A percentile compares a stretch with the other conserved stretches of the same genome.
These are phyloP conservation scores for Hylaeus volcanicus DNA, from an alignment of 1,140 invertebrate genomes.

Conservation along the genomic window DNA sequence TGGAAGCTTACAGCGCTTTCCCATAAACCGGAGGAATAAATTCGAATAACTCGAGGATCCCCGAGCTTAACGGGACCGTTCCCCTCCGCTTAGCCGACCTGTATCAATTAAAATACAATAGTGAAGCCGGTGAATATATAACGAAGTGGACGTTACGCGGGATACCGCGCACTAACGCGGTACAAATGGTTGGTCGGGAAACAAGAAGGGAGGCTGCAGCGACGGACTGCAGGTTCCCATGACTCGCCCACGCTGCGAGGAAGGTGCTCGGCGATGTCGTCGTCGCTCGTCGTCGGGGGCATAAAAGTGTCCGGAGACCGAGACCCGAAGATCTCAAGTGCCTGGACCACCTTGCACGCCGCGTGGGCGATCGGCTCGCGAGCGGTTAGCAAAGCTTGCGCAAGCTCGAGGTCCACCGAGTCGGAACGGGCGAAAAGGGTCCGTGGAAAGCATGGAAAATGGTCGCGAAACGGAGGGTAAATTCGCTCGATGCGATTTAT, in stretches of 20 bases:
- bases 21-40: not conserved
- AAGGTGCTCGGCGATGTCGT: conserved; percentile 74
- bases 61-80: not conserved
- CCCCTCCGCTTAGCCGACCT: not conserved
- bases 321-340: conserved; percentile 73
- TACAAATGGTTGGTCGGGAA: conserved; percentile 47
- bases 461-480: too few species aligned
- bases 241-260: conserved; percentile 73
- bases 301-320: conserved; percentile 75
- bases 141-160: conserved; percentile 25
- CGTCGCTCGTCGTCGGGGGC: conserved; percentile 75
- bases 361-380: conserved; percentile 70
- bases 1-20: not conserved
- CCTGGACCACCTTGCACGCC: conserved; percentile 74
- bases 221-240: conserved; percentile 70
- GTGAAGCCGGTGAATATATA: conserved; percentile 24
- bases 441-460: not conserved
- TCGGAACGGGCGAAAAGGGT: not conserved
- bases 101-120: conserved; percentile 40
- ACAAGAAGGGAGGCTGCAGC: conserved; percentile 42
- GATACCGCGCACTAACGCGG: conserved; percentile 20
- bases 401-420: conserved; percentile 59
- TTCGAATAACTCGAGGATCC: not conserved
- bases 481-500: too few species aligned
- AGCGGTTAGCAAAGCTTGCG: conserved; percentile 67